Evolutionary conservation across 2,797 vertebrate species (phyloP).

Genomic region (Monodelphis domestica): DNA sequence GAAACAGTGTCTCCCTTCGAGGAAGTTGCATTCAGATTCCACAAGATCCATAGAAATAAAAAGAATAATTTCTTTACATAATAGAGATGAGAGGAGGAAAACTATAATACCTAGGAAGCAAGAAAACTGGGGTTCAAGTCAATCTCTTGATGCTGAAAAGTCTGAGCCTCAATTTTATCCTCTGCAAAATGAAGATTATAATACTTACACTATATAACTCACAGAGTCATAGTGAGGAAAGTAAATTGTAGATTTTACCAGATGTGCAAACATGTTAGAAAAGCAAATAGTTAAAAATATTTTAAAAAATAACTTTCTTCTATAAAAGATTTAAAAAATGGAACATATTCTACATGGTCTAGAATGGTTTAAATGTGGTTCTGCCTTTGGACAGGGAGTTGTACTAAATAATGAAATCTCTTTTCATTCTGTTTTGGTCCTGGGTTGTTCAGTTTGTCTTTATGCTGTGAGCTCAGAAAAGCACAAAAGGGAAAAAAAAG

Average conservation of each 20-base stretch:
- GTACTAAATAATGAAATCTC: not conserved
- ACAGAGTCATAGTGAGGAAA: not conserved
- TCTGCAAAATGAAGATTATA: not conserved
- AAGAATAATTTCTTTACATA: not conserved
- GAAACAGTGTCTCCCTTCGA: not conserved
- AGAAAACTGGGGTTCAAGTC: too few relatives aligned
- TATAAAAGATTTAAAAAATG: not conserved
- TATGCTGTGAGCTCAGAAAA: too few relatives aligned
- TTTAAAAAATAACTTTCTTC: not conserved
- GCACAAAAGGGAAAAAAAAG: not conserved
- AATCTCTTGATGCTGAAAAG: too few relatives aligned
- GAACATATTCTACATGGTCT: not conserved
- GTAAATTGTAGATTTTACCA: not conserved
- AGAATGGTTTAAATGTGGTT: not conserved
- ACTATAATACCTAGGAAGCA: not conserved
- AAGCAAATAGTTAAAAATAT: not conserved
- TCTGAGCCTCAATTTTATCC: too few relatives aligned
- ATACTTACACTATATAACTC: not conserved
- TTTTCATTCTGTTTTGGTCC: not conserved
- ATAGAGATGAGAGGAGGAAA: not conserved
- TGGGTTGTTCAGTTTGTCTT: not conserved
- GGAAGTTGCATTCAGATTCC: not conserved
- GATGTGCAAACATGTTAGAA: not conserved
- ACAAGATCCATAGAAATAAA: not conserved
- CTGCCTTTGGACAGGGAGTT: not conserved